A percentile compares a stretch with the other conserved stretches of the same genome.
Evolutionary conservation across 1,140 invertebrate genomes (phyloP).

Genomic region (Lordiphosa clarofinis): DNA sequence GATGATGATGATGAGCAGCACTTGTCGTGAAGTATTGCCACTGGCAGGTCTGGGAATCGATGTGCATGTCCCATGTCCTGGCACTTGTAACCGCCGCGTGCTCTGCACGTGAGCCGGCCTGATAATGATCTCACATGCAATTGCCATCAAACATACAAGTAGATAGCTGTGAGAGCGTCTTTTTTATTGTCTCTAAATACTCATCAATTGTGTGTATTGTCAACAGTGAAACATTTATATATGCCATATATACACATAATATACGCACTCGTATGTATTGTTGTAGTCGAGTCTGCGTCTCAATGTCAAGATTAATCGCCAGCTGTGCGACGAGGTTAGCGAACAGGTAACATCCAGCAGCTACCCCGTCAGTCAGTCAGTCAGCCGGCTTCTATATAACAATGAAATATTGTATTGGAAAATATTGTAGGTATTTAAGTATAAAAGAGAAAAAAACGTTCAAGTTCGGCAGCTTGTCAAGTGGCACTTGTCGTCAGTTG

Average conservation of each 20-base stretch:
- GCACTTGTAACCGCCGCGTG: slow-evolving; percentile 65
- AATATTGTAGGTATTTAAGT: too few species aligned
- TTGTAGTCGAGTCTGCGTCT: slow-evolving; percentile 25
- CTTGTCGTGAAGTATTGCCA: slow-evolving; percentile 52
- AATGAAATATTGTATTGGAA: slow-evolving; percentile 62
- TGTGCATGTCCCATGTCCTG: slow-evolving; percentile 31
- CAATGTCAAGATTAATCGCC: slow-evolving; percentile 78
- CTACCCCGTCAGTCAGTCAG: slow-evolving; percentile 24
- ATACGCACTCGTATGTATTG: background rate
- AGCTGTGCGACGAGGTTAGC: slow-evolving; percentile 68
- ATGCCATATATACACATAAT: slow-evolving; percentile 22
- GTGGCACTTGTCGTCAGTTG: slow-evolving; percentile 76
- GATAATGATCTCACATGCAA: slow-evolving; percentile 67
- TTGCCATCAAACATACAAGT: slow-evolving; percentile 17
- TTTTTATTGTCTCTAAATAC: slow-evolving; percentile 16
- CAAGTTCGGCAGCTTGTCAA: slow-evolving; percentile 78
- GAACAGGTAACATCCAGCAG: slow-evolving; percentile 34
- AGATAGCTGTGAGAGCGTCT: slow-evolving; percentile 40
- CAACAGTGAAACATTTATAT: slow-evolving; percentile 57
- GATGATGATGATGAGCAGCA: slow-evolving; percentile 47
- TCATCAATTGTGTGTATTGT: slow-evolving; percentile 44
- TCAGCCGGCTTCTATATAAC: slow-evolving; percentile 59
- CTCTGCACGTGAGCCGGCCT: slow-evolving; percentile 52
- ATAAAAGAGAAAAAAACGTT: slow-evolving; percentile 46
- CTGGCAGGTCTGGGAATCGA: slow-evolving; percentile 36